These are phyloP conservation scores for Psilanteris sp. DNA, from an alignment of 1,140 invertebrate genomes.

Conservation along the genomic window DNA sequence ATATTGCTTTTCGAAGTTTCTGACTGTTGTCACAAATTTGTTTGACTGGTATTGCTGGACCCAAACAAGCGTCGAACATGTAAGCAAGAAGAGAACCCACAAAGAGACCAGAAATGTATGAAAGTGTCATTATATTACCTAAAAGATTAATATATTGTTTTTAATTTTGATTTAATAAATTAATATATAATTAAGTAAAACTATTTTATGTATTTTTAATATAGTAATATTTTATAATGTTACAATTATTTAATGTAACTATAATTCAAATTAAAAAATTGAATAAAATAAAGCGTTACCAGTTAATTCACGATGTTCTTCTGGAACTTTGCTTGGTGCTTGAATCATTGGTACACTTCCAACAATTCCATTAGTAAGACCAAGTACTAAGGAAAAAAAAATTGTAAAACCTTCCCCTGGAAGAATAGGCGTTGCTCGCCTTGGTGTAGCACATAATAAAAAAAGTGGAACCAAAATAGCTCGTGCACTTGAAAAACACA, in stretches of 20 bases:
- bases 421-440: conserved; percentile 84
- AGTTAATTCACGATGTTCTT: conserved; percentile 87
- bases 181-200: too few relatives aligned
- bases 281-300: conserved; percentile 78
- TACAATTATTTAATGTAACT: too few relatives aligned
- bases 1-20: conserved; percentile 43
- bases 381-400: conserved; percentile 86
- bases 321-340: conserved; percentile 89
- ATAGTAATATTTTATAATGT: too few relatives aligned
- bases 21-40: conserved; percentile 64
- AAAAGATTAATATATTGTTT: too few relatives aligned
- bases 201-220: too few relatives aligned
- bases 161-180: too few relatives aligned
- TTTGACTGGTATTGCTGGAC: conserved; percentile 79
- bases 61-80: conserved; percentile 87
- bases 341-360: conserved; percentile 95
- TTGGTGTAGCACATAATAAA: conserved; percentile 88
- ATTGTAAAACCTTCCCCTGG: conserved; percentile 85
- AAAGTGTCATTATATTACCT: conserved; percentile 96
- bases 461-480: conserved; percentile 89
- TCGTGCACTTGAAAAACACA: conserved; percentile 85
- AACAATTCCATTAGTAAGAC: conserved; percentile 91
- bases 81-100: conserved; percentile 91
- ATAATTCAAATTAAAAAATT: too few relatives aligned
- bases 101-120: conserved; percentile 91